These are phyloP conservation scores for Mus spretus DNA, from an alignment of 2,797 vertebrate species.

Conservation along the genomic window DNA sequence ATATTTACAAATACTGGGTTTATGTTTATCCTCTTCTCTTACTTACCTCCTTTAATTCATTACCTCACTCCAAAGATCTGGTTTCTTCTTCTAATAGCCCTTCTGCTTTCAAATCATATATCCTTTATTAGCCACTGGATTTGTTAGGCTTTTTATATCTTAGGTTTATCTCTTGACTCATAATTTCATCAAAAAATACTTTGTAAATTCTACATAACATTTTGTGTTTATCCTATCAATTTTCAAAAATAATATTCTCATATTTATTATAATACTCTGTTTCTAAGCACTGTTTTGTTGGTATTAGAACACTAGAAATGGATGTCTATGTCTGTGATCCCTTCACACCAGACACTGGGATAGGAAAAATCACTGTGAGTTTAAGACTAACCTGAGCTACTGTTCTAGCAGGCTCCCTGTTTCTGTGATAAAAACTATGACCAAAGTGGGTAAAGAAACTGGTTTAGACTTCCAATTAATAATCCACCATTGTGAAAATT, in stretches of 20 bases:
- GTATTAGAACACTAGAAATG: not conserved
- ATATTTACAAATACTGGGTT: not conserved
- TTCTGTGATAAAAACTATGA: not conserved
- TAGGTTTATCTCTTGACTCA: not conserved
- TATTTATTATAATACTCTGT: not conserved
- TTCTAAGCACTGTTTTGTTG: not conserved
- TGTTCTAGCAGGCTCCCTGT: not conserved
- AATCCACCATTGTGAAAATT: not conserved
- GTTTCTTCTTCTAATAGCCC: not conserved
- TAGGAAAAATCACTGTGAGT: not conserved
- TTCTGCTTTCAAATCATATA: not conserved
- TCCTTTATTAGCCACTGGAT: too few relatives aligned
- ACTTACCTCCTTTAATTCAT: not conserved
- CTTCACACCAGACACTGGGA: not conserved
- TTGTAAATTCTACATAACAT: not conserved
- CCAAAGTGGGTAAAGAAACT: not conserved
- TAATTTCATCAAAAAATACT: not conserved
- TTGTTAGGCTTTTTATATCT: not conserved
- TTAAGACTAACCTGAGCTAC: not conserved
- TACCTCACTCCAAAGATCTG: not conserved
- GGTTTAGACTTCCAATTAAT: not conserved
- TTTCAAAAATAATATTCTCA: not conserved
- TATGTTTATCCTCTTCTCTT: too few relatives aligned
- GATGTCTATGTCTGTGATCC: not conserved
- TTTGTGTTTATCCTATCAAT: not conserved